Evolutionary conservation across 2,113 vertebrate genomes (phyloP).

Genomic region (Oenanthe oenanthe): DNA sequence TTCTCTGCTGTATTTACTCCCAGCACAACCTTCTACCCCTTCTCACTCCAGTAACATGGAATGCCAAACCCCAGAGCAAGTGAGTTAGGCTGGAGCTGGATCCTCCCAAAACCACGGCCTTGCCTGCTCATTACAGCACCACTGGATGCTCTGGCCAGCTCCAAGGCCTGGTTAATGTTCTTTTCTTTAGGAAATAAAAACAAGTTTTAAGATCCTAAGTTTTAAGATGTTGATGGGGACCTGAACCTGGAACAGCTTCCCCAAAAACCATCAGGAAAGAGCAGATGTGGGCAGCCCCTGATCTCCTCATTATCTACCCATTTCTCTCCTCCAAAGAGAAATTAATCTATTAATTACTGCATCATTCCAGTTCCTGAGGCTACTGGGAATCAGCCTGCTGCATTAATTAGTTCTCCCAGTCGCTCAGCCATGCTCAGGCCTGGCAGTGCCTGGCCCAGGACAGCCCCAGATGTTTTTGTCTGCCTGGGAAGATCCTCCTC

Average conservation of each 20-base stretch:
- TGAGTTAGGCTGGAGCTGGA: background rate
- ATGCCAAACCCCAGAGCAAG: background rate
- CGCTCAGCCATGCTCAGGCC: accelerated
- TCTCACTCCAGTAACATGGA: accelerated
- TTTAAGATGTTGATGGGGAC: background rate
- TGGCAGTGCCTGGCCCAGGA: background rate
- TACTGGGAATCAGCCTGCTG: background rate
- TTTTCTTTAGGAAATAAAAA: background rate
- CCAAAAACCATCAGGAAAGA: background rate
- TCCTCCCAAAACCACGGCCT: background rate
- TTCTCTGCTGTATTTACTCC: background rate
- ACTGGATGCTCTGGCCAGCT: background rate
- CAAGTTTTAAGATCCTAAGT: background rate
- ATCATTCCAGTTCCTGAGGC: background rate
- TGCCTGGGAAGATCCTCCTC: background rate
- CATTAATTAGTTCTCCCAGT: background rate
- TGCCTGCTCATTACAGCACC: background rate
- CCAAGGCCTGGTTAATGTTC: background rate
- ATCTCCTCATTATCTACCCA: background rate
- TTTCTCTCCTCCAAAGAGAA: background rate
- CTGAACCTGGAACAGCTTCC: background rate
- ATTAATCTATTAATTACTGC: background rate
- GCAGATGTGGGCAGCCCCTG: background rate
- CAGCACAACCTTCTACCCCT: background rate
- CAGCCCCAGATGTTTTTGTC: background rate